Conservation (phyloP, 2,113 vertebrate species). For the Phasianus colchicus region DNA sequence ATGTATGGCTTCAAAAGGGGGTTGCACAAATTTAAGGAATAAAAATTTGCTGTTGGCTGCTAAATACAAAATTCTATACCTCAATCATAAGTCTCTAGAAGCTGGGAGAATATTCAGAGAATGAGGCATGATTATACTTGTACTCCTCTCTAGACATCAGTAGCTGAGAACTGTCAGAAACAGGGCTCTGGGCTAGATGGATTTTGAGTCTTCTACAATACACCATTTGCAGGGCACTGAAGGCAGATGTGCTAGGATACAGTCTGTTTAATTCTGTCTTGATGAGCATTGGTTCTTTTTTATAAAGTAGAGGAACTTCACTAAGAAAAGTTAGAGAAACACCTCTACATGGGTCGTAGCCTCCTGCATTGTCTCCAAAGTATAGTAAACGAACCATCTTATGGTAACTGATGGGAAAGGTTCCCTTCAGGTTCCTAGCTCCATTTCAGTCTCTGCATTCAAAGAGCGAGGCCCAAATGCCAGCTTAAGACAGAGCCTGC, state of each 20-base stretch:
- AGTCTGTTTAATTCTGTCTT: background rate
- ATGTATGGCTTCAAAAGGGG: background rate
- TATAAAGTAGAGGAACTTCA: background rate
- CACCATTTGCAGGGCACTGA: background rate
- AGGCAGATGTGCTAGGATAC: background rate
- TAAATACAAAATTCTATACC: background rate
- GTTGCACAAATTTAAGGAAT: background rate
- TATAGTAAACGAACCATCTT: background rate
- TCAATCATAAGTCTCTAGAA: background rate
- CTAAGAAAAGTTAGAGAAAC: background rate
- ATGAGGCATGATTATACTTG: background rate
- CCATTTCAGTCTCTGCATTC: background rate
- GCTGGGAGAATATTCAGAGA: background rate
- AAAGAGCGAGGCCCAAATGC: background rate
- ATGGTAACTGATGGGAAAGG: background rate
- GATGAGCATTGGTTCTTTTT: background rate
- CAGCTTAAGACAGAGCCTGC: background rate
- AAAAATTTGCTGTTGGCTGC: background rate
- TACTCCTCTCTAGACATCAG: background rate
- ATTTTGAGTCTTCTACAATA: background rate
- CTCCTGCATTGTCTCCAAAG: background rate
- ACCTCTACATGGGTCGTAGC: background rate
- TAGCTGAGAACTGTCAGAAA: background rate
- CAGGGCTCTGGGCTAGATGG: background rate
- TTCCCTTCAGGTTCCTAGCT: background rate